phyloP scores from a whole-genome alignment of 2,797 vertebrate genomes.

The Acanthis flammea region DNA sequence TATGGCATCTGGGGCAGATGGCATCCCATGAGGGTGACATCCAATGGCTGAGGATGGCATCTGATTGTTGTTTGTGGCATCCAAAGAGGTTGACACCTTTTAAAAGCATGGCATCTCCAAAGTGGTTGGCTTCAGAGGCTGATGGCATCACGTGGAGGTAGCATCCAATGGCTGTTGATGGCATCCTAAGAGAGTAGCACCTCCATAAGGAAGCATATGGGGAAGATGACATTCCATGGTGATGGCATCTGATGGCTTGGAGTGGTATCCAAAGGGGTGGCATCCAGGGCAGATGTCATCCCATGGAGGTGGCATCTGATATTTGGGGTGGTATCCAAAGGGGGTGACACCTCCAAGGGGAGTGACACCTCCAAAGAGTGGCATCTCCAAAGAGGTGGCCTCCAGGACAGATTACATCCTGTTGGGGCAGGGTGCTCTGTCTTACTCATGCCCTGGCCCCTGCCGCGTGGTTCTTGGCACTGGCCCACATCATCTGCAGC shows the following conservation, averaged over 20 bases:
- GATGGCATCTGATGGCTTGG: not conserved
- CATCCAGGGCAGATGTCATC: not conserved
- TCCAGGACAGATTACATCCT: not conserved
- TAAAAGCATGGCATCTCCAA: not conserved
- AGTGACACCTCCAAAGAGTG: not conserved
- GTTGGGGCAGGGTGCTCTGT: not conserved
- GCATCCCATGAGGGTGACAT: not conserved
- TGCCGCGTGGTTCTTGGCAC: slow-evolving; percentile 46
- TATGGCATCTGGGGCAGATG: not conserved
- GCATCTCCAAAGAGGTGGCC: not conserved
- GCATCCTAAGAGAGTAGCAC: not conserved
- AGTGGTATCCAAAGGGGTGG: not conserved
- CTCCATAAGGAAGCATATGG: not conserved
- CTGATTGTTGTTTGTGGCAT: not conserved
- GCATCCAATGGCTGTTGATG: not conserved
- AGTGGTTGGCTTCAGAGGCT: not conserved
- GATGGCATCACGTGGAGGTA: not conserved
- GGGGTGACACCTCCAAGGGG: not conserved
- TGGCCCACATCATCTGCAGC: slow-evolving; percentile 71
- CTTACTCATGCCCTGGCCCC: not conserved
- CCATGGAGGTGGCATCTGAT: not conserved
- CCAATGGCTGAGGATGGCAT: not conserved
- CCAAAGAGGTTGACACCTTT: not conserved
- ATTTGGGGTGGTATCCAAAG: not conserved
- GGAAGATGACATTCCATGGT: not conserved